Evolutionary conservation across 2,113 vertebrate species (phyloP).

Genomic region (Heptranchias perlo): DNA sequence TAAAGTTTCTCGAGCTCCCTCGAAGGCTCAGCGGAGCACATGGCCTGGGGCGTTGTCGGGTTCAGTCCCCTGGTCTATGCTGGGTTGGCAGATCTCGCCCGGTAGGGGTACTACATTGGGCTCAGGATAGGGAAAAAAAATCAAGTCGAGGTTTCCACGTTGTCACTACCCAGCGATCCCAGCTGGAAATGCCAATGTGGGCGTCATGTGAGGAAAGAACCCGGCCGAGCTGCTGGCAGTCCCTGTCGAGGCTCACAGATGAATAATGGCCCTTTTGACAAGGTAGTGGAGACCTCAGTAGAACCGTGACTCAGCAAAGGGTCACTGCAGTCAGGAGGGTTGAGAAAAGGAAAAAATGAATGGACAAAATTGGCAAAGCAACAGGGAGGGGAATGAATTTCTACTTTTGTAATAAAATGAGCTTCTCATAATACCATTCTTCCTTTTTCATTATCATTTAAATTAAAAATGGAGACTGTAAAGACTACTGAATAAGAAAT

Average conservation of each 20-base stretch:
- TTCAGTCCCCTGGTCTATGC: neutral
- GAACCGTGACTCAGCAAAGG: neutral
- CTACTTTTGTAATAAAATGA: neutral
- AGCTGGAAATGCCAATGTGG: neutral
- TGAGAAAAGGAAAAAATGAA: neutral
- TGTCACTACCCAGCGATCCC: neutral
- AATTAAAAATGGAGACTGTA: neutral
- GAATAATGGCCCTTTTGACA: neutral
- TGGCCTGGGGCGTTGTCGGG: neutral
- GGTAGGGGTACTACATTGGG: neutral
- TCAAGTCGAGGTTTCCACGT: neutral
- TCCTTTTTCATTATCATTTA: neutral
- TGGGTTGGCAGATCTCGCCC: too few species aligned
- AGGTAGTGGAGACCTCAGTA: neutral
- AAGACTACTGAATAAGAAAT: neutral
- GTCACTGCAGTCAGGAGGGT: neutral
- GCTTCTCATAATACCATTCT: neutral
- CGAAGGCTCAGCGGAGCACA: neutral
- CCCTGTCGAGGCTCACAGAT: neutral
- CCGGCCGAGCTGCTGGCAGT: neutral
- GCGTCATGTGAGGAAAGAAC: neutral
- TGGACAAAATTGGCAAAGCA: neutral
- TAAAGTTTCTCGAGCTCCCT: neutral
- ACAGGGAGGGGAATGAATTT: neutral
- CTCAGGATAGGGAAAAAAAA: neutral